Evolutionary conservation across 2,888 invertebrate genomes (phyloP).

Genomic region (Cremastinae sp.): DNA sequence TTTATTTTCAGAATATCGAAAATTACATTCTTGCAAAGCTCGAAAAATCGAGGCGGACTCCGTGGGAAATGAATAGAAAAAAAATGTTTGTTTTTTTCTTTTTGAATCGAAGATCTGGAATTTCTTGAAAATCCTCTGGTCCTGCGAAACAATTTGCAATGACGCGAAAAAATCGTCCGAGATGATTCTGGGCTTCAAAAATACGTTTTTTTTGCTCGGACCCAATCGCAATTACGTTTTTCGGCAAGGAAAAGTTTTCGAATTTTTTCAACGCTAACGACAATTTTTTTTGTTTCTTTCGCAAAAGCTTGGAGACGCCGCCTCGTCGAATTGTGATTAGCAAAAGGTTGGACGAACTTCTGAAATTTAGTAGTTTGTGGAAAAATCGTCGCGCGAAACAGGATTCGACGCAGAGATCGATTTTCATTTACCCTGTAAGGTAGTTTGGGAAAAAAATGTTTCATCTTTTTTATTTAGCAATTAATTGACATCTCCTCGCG

Average conservation of each 20-base stretch:
- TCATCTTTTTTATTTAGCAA: constrained; percentile 18
- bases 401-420: constrained; percentile 33
- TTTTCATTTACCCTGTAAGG: constrained; percentile 55
- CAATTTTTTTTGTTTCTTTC: too few species aligned
- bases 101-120: neutral
- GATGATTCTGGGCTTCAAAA: neutral
- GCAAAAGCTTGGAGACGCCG: neutral
- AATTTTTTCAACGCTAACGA: neutral
- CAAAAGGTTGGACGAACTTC: constrained; percentile 48
- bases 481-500: constrained; percentile 46
- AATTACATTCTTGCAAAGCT: constrained; percentile 51
- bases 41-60: constrained; percentile 38
- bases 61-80: constrained; percentile 1
- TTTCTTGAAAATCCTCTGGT: neutral
- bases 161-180: neutral
- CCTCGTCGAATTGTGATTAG: constrained; percentile 32
- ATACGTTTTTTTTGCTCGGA: neutral
- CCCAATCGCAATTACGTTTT: neutral
- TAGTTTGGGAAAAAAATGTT: constrained; percentile 36
- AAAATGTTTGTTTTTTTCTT: neutral
- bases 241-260: neutral
- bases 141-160: too few species aligned
- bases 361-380: constrained; percentile 26
- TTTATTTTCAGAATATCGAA: constrained; percentile 34
- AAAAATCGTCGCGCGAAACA: constrained; percentile 18